These are phyloP conservation scores for Rhombomys opimus DNA, from an alignment of 2,113 vertebrate species.

Conservation along the genomic window DNA sequence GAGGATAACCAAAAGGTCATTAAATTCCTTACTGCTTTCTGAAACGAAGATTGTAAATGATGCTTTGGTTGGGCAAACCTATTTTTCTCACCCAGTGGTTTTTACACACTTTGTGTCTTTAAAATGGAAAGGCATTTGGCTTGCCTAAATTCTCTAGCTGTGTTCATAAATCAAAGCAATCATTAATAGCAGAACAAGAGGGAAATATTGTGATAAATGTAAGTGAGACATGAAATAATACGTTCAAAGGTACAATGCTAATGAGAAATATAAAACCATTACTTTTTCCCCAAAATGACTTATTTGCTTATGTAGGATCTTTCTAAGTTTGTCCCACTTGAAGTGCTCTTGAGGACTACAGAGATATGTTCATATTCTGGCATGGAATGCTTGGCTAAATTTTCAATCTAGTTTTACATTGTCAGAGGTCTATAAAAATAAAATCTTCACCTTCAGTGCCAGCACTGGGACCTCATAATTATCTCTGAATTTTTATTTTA, in stretches of 20 bases:
- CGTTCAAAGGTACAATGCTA: constrained; percentile 76
- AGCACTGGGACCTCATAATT: not conserved
- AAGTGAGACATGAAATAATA: constrained; percentile 77
- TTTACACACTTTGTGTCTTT: constrained; percentile 78
- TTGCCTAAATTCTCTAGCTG: constrained; percentile 78
- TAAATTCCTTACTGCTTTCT: constrained; percentile 81
- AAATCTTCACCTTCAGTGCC: constrained; percentile 18
- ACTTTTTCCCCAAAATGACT: constrained; percentile 71
- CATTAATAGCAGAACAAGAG: constrained; percentile 82
- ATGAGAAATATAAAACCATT: constrained; percentile 80
- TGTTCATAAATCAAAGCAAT: constrained; percentile 88
- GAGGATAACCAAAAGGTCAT: constrained; percentile 78
- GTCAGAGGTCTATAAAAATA: constrained; percentile 24
- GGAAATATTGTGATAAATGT: constrained; percentile 82
- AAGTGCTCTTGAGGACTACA: constrained; percentile 29
- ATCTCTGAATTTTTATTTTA: constrained; percentile 25
- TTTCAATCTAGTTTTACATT: constrained; percentile 54
- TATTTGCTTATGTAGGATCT: constrained; percentile 67
- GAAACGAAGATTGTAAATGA: constrained; percentile 81
- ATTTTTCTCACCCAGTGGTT: constrained; percentile 80
- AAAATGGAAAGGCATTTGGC: constrained; percentile 81
- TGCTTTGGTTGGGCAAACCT: constrained; percentile 80
- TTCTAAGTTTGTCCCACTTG: constrained; percentile 70
- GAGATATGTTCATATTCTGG: constrained; percentile 61
- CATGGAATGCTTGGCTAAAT: constrained; percentile 59